Evolutionary conservation across 2,888 invertebrate genomes (phyloP).

Genomic region (Leucophora obtusa): DNA sequence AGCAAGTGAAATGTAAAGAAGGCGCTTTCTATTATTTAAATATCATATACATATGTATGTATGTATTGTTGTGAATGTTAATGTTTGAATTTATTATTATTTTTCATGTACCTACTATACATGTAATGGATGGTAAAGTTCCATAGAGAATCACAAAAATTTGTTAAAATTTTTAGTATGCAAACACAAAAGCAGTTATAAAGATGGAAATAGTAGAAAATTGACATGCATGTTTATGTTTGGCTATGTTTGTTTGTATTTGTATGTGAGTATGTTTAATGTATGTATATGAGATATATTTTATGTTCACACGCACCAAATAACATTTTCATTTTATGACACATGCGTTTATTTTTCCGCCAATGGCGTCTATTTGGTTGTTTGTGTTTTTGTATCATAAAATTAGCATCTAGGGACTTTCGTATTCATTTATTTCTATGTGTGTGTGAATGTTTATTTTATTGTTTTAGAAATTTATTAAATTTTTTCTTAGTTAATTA

Average conservation of each 20-base stretch:
- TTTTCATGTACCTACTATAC: background rate
- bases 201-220: slow-evolving; percentile 2
- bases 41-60: too few species aligned
- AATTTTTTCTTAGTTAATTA: slow-evolving; percentile 22
- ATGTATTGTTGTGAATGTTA: too few species aligned
- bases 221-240: background rate
- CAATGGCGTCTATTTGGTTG: slow-evolving; percentile 33
- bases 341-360: slow-evolving; percentile 49
- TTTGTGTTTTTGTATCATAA: slow-evolving; percentile 51
- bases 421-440: background rate
- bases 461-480: background rate
- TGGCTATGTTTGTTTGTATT: slow-evolving; percentile 10
- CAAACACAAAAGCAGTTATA: background rate
- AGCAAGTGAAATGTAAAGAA: slow-evolving; percentile 9
- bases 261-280: background rate
- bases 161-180: slow-evolving; percentile 2
- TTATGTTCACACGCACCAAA: slow-evolving; percentile 35
- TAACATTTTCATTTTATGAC: slow-evolving; percentile 43
- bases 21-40: slow-evolving; percentile 19
- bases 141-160: slow-evolving; percentile 18
- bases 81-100: background rate
- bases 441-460: background rate
- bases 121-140: background rate
- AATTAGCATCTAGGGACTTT: slow-evolving; percentile 40
- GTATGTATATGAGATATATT: too few species aligned